These are phyloP conservation scores for Albula goreensis DNA, from an alignment of 2,113 vertebrate genomes.

Conservation along the genomic window DNA sequence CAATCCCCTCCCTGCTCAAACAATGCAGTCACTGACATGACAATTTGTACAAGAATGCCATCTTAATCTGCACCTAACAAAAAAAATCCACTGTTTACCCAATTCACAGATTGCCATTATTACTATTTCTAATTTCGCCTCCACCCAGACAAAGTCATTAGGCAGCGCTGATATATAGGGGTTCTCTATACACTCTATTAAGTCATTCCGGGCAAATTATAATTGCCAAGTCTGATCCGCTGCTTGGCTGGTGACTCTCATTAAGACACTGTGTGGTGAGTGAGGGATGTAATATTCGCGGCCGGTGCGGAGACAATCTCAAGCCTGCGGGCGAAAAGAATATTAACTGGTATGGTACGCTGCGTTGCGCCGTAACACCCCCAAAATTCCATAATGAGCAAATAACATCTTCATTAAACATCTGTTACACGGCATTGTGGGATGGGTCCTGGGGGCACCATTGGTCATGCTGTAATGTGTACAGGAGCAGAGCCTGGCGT, in stretches of 20 bases:
- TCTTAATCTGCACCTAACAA: conserved; percentile 70
- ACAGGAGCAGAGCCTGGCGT: conserved; percentile 23
- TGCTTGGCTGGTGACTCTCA: conserved; percentile 67
- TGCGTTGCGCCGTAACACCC: conserved; percentile 56
- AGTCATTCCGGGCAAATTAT: conserved; percentile 73
- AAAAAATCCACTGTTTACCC: conserved; percentile 59
- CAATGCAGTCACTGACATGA: conserved; percentile 70
- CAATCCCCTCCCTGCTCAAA: conserved; percentile 64
- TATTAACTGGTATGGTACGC: conserved; percentile 71
- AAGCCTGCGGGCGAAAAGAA: conserved; percentile 71
- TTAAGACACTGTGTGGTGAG: conserved; percentile 75
- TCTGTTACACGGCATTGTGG: conserved; percentile 77
- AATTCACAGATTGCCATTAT: conserved; percentile 68
- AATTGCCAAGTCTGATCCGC: conserved; percentile 74
- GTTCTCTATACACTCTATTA: conserved; percentile 73
- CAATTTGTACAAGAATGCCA: conserved; percentile 72
- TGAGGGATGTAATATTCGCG: conserved; percentile 76
- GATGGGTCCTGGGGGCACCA: conserved; percentile 69
- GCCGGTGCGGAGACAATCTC: conserved; percentile 76
- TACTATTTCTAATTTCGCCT: conserved; percentile 57
- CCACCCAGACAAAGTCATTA: conserved; percentile 73
- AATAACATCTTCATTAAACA: conserved; percentile 80
- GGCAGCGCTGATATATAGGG: conserved; percentile 68
- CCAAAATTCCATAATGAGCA: conserved; percentile 75
- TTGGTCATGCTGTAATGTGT: conserved; percentile 70